phyloP scores from a whole-genome alignment of 30 jellyfish, hydroid and myxozoan genomes.

The Aurelia sp. region DNA sequence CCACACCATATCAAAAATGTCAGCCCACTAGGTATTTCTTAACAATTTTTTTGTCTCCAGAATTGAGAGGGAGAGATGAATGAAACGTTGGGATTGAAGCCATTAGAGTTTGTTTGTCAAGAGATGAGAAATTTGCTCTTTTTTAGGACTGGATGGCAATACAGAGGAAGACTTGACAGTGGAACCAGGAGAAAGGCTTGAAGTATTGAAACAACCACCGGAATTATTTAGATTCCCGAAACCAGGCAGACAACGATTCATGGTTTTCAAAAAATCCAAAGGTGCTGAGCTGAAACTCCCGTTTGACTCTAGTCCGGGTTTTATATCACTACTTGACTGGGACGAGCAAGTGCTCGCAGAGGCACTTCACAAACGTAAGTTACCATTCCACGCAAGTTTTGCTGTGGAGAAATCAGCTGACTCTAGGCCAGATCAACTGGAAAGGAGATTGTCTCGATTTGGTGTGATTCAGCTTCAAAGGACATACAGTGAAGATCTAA shows the following conservation, averaged over 20 bases:
- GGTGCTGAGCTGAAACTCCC: slow-evolving; percentile 83
- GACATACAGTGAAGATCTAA: slow-evolving; percentile 56
- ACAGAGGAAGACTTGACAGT: slow-evolving; percentile 72
- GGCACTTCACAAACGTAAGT: slow-evolving; percentile 16
- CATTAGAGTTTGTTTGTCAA: too few relatives aligned
- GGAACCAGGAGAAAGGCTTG: slow-evolving; percentile 91
- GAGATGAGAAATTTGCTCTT: background rate
- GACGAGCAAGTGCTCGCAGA: slow-evolving; percentile 54
- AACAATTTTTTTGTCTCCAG: too few relatives aligned
- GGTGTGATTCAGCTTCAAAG: slow-evolving; percentile 71
- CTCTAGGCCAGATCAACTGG: background rate
- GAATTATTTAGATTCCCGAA: slow-evolving; percentile 18
- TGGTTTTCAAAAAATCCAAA: slow-evolving; percentile 52
- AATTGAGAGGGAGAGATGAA: too few relatives aligned
- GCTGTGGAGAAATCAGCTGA: slow-evolving; percentile 12
- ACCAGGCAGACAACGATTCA: slow-evolving; percentile 23
- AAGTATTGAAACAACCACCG: slow-evolving; percentile 49
- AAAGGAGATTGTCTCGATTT: slow-evolving; percentile 11
- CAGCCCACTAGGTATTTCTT: too few relatives aligned
- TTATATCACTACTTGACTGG: slow-evolving; percentile 59
- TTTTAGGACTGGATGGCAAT: slow-evolving; percentile 31
- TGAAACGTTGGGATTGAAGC: too few relatives aligned
- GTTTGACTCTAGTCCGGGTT: slow-evolving; percentile 78
- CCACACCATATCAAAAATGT: too few relatives aligned
- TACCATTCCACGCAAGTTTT: slow-evolving; percentile 75